Conservation (phyloP, 2,113 vertebrate genomes). For the Gymnarchus niloticus region DNA sequence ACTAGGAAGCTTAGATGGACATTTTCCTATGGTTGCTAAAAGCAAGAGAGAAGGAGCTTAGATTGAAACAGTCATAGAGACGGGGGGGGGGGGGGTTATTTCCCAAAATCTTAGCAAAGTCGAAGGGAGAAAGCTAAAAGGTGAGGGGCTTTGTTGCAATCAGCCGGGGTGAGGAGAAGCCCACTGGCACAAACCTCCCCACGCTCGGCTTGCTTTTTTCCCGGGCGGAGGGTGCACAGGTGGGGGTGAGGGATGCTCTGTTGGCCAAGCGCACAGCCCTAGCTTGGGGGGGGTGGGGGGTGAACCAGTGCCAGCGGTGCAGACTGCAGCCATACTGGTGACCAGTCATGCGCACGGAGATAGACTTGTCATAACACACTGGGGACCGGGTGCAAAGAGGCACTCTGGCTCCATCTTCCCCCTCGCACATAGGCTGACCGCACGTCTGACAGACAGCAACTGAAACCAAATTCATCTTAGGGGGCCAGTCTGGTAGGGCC, state of each 20-base stretch:
- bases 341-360: background rate
- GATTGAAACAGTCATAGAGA: background rate
- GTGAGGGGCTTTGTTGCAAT: too few species aligned
- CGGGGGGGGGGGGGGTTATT: background rate
- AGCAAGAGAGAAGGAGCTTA: too few species aligned
- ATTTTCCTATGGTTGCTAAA: background rate
- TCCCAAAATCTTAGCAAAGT: background rate
- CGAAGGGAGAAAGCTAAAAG: background rate
- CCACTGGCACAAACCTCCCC: too few species aligned
- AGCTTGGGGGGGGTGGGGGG: background rate
- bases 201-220: background rate
- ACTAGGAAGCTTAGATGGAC: background rate
- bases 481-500: background rate
- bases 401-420: background rate
- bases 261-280: background rate
- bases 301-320: background rate
- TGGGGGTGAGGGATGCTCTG: conserved; percentile 24
- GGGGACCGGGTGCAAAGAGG: background rate
- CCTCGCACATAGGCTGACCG: background rate
- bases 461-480: background rate
- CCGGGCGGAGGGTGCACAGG: background rate
- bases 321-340: background rate
- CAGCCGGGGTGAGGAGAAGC: too few species aligned
- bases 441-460: background rate
- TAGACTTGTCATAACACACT: conserved; percentile 22